A percentile compares a stretch with the other conserved stretches of the same genome.
These are phyloP conservation scores for human (Homo sapiens) DNA, from an alignment of 2,113 vertebrate species.

Conservation along the genomic window DNA sequence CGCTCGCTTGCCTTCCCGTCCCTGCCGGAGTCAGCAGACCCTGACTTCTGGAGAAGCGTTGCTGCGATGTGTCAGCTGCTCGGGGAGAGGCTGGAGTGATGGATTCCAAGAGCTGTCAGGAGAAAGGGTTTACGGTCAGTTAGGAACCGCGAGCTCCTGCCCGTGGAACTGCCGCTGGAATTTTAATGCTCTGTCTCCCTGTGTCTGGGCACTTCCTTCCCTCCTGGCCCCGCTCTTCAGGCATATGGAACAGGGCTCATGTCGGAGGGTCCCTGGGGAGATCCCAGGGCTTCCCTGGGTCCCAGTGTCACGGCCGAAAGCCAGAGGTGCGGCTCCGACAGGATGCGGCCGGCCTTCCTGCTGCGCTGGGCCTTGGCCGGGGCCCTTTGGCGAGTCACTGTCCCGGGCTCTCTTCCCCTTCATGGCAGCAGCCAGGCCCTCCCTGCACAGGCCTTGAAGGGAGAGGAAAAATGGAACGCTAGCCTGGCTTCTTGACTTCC, in stretches of 20 bases:
- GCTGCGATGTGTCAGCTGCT: conserved; percentile 71
- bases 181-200: conserved; percentile 57
- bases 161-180: conserved; percentile 16
- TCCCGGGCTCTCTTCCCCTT: not conserved
- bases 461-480: not conserved
- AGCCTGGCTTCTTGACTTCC: not conserved
- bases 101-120: conserved; percentile 68
- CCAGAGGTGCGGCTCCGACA: not conserved
- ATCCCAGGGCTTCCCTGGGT: not conserved
- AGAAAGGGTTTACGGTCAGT: conserved; percentile 58
- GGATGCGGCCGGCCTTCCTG: not conserved
- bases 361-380: not conserved
- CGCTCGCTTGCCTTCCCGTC: not conserved
- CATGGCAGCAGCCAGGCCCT: not conserved
- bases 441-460: not conserved
- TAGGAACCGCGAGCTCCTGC: conserved; percentile 56
- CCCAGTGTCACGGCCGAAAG: not conserved
- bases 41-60: conserved; percentile 53
- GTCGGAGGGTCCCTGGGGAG: conserved; percentile 1
- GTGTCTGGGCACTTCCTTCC: conserved; percentile 50
- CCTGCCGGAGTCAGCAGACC: conserved; percentile 25
- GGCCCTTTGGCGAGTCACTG: not conserved
- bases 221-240: not conserved
- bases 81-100: conserved; percentile 27
- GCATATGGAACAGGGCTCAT: conserved; percentile 31